Evolutionary conservation across 1,140 invertebrate species (phyloP).

Genomic region (Cotesia typhae): DNA sequence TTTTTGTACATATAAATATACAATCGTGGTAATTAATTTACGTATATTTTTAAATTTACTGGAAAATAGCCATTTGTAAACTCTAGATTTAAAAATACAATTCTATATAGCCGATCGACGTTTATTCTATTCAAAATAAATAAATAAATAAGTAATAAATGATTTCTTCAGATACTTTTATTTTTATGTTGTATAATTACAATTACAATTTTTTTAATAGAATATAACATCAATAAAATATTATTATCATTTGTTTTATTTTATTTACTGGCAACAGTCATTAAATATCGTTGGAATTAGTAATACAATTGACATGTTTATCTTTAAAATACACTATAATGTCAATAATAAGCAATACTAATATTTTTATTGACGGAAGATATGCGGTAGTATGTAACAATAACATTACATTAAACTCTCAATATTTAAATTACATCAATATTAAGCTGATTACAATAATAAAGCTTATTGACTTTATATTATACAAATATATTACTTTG

Average conservation of each 20-base stretch:
- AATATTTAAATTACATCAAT: too few relatives aligned
- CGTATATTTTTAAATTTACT: too few relatives aligned
- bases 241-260: constrained; percentile 5
- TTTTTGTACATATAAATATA: neutral
- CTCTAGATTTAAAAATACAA: too few relatives aligned
- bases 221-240: constrained; percentile 22
- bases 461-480: too few relatives aligned
- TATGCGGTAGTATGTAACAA: neutral
- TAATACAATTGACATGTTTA: constrained; percentile 10
- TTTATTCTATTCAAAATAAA: too few relatives aligned
- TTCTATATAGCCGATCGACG: too few relatives aligned
- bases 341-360: neutral
- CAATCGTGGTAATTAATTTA: too few relatives aligned
- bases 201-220: neutral
- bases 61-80: too few relatives aligned
- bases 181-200: neutral
- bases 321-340: neutral
- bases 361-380: neutral
- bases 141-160: too few relatives aligned
- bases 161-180: neutral
- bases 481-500: too few relatives aligned
- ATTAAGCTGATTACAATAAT: too few relatives aligned
- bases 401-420: neutral
- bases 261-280: constrained; percentile 5
- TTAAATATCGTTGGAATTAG: constrained; percentile 1